Percentiles rank a stretch among this genome's conserved stretches.
Conservation (phyloP, 2,888 invertebrate genomes). For the Andrena trimmerana region DNA sequence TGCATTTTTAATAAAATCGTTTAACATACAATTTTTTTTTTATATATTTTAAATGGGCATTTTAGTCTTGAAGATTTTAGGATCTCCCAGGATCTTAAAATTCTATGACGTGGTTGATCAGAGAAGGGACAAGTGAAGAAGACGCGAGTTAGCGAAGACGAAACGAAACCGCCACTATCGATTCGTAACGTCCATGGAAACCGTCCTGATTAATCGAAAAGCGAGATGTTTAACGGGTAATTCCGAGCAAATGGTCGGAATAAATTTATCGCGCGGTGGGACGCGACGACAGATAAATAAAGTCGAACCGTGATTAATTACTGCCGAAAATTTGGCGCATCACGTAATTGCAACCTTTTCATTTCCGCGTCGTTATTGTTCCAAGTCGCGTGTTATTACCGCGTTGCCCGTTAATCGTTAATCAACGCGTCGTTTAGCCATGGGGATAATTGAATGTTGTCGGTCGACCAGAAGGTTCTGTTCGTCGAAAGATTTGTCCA, state of each 20-base stretch:
- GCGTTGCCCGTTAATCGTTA: constrained; percentile 16
- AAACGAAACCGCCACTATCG: too few relatives aligned
- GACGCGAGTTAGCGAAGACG: too few relatives aligned
- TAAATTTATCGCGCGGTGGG: constrained; percentile 20
- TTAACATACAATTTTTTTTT: too few relatives aligned
- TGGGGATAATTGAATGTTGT: not conserved
- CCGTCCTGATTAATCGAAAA: constrained; percentile 37
- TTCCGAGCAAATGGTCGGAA: constrained; percentile 24
- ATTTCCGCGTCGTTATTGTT: constrained; percentile 28
- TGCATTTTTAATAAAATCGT: too few relatives aligned
- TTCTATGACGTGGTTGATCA: too few relatives aligned
- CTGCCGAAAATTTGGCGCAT: constrained; percentile 35
- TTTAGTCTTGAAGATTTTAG: too few relatives aligned
- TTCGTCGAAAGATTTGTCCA: not conserved
- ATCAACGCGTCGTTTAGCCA: not conserved
- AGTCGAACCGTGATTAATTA: constrained; percentile 39
- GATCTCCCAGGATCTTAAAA: too few relatives aligned
- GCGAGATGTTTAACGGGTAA: constrained; percentile 26
- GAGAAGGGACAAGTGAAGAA: too few relatives aligned
- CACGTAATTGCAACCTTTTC: constrained; percentile 46
- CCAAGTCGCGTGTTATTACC: constrained; percentile 27
- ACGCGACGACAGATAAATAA: constrained; percentile 23
- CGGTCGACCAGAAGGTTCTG: not conserved
- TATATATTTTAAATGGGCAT: too few relatives aligned
- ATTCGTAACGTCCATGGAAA: not conserved